Evolutionary conservation across 2,888 invertebrate species (phyloP), one percentile per base, ranked within the genome.

Genomic region (Dinocampus coccinellae): DNA sequence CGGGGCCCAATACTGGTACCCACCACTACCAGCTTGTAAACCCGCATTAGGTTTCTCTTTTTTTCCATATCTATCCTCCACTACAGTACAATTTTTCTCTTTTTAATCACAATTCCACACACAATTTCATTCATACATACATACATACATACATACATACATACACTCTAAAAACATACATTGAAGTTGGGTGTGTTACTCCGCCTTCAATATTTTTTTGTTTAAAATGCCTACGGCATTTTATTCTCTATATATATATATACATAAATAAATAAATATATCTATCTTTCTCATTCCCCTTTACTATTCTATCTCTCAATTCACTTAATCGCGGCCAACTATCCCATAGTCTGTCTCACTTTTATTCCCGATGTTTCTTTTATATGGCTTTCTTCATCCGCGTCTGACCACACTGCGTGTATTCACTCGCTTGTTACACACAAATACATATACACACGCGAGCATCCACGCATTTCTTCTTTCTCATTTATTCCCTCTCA

Each of bases 51-150:
- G 55, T 53, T 39, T 66, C 66, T 63, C 69, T 47, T 36, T 47
- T 29, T 22, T 10, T 42, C 34, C 16, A 16, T 47, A n/a, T 47
- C 9, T 63, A 11, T 68, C 67, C 70, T 69, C 68, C 72, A 53
- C 24, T 68, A 64, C 68, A 69, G n/a, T n/a, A n/a, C n/a, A n/a
- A n/a, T n/a, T 70, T 66, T 36, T 36, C 34, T 63, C 60, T 73
- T 73, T 67, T 70, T 26, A 47, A 47, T 47, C 47, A 16, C 16
- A n/a, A 47, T 47, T 47, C 20, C 16, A 47, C 16, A 47, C 47
- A 16, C 20, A 16, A 47, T n/a, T 64, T 42, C 3, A 22, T 34
- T n/a, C 58, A 11, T 47, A 11, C 39, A 22, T 36, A 20, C 11
- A 42, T 6, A 47, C 47, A 4, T 58, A 26, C 26, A 26, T 58